A percentile compares a stretch with the other conserved stretches of the same genome.
These are phyloP conservation scores for Lasioglossum vierecki DNA, from an alignment of 2,888 invertebrate species.

Conservation along the genomic window DNA sequence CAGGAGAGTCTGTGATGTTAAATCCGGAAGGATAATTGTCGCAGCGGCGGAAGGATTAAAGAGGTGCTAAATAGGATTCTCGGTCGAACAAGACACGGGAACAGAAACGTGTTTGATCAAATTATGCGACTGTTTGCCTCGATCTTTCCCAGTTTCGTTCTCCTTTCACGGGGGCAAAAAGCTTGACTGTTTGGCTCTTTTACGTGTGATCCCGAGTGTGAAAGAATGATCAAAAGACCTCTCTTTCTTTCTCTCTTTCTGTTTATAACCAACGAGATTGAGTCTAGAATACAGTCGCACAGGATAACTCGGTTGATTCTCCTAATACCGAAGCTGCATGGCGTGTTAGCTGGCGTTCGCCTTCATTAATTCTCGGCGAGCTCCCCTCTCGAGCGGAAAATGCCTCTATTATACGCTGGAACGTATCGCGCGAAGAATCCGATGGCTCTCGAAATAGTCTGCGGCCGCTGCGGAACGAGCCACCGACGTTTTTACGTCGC, in stretches of 20 bases:
- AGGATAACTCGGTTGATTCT: constrained; percentile 23
- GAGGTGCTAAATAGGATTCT: constrained; percentile 27
- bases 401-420: constrained; percentile 21
- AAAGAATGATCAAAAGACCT: background rate
- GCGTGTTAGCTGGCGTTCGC: constrained; percentile 9
- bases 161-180: background rate
- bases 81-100: constrained; percentile 6
- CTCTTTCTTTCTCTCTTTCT: background rate
- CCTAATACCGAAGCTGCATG: constrained; percentile 19
- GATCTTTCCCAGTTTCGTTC: constrained; percentile 4
- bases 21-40: constrained; percentile 6
- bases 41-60: constrained; percentile 19
- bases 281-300: background rate
- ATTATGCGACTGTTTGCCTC: constrained; percentile 14
- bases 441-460: constrained; percentile 15
- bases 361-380: constrained; percentile 30
- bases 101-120: constrained; percentile 22
- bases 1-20: constrained; percentile 22
- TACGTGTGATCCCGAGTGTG: background rate
- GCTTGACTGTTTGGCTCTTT: background rate
- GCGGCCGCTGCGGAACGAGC: background rate
- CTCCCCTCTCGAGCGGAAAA: constrained; percentile 26
- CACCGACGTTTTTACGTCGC: background rate
- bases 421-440: constrained; percentile 2
- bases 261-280: background rate